phyloP scores from a whole-genome alignment of 2,888 invertebrate species.

The Oscheius sp. region DNA sequence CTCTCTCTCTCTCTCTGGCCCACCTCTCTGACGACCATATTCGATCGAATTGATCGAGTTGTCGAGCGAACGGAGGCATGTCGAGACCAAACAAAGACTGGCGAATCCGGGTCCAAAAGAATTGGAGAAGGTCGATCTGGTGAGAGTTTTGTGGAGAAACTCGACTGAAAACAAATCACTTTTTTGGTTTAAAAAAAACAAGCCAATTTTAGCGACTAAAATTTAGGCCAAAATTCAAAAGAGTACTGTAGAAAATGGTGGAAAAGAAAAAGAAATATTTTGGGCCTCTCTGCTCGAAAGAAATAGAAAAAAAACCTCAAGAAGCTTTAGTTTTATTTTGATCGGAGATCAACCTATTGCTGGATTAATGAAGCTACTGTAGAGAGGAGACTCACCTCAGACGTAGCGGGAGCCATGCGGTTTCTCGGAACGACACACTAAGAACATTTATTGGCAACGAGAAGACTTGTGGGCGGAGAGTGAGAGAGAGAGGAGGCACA shows the following conservation, averaged over 20 bases:
- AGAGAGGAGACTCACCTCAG: not conserved
- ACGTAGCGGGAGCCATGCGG: constrained; percentile 15
- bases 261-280: no score
- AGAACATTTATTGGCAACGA: constrained; percentile 26
- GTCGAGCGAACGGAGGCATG: constrained; percentile 39
- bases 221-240: no score
- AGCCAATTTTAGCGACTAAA: not conserved
- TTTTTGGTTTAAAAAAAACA: not conserved
- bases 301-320: no score
- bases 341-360: no score
- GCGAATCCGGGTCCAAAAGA: constrained; percentile 40
- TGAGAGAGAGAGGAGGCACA: not conserved
- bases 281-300: no score
- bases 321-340: no score
- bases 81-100: constrained; percentile 47
- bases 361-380: no score
- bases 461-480: no score
- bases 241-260: no score
- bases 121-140: constrained; percentile 14
- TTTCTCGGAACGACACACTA: constrained; percentile 12
- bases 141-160: constrained; percentile 6
- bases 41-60: constrained; percentile 3
- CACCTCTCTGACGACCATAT: constrained; percentile 17
- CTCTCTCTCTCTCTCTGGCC: no score
- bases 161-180: not conserved